These are phyloP conservation scores for Apantesis nais DNA, from an alignment of 2,888 invertebrate species.

Conservation along the genomic window DNA sequence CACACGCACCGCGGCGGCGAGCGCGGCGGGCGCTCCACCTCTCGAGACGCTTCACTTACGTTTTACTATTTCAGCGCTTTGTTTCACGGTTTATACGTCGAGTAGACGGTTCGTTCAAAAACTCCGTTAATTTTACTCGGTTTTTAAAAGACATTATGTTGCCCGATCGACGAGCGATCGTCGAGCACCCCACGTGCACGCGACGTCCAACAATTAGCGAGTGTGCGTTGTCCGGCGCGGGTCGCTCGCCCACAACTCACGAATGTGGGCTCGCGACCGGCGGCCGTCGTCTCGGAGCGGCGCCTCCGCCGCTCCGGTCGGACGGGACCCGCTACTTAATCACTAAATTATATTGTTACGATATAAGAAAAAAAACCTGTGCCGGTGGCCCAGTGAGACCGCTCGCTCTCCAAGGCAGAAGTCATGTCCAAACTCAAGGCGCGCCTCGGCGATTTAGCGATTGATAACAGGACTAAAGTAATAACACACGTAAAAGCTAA, in stretches of 20 bases:
- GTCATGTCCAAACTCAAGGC: neutral
- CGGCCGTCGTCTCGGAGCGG: slow-evolving; percentile 48
- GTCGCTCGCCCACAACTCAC: slow-evolving; percentile 67
- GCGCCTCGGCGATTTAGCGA: neutral
- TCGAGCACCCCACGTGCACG: neutral
- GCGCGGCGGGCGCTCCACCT: no score
- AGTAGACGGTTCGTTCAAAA: no score
- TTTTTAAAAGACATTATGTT: neutral
- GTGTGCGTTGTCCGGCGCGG: slow-evolving; percentile 39
- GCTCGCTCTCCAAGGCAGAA: neutral
- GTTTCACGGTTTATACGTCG: no score
- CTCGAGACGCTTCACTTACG: neutral
- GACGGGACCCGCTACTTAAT: slow-evolving; percentile 32
- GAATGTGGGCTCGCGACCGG: slow-evolving; percentile 58
- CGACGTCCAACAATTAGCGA: neutral
- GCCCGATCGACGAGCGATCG: neutral
- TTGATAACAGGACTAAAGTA: neutral
- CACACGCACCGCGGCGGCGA: slow-evolving; percentile 9
- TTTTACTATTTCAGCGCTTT: neutral
- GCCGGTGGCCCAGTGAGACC: slow-evolving; percentile 5
- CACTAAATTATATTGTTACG: slow-evolving; percentile 21
- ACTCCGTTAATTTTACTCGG: no score
- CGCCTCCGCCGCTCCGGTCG: slow-evolving; percentile 27
- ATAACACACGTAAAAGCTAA: neutral
- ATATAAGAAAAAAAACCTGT: slow-evolving; percentile 7